Evolutionary conservation across 2,113 vertebrate species (phyloP).

Genomic region (Mustelus asterias): DNA sequence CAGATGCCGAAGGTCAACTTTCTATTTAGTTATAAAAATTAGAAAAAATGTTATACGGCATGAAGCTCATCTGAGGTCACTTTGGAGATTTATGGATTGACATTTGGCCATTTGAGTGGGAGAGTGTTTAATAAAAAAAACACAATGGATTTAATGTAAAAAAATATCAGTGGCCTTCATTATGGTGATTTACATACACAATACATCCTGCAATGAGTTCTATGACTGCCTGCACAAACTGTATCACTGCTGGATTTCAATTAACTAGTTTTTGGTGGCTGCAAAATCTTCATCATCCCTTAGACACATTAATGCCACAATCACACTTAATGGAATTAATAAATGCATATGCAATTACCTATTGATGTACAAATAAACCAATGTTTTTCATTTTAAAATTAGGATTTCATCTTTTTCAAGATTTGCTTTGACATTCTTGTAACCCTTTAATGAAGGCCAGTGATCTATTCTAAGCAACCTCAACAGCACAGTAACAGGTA

Average conservation of each 20-base stretch:
- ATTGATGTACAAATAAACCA: background rate
- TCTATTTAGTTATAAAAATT: conserved; percentile 26
- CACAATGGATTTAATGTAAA: background rate
- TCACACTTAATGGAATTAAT: background rate
- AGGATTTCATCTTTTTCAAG: background rate
- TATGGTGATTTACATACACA: background rate
- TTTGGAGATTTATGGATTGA: conserved; percentile 28
- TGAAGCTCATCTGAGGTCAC: conserved; percentile 27
- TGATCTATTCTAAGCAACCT: conserved; percentile 4
- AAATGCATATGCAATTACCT: background rate
- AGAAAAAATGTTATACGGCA: background rate
- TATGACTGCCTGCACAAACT: background rate
- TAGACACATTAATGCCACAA: background rate
- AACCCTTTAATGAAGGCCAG: conserved; percentile 25
- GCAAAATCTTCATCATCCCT: background rate
- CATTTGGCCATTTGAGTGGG: conserved; percentile 26
- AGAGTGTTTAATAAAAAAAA: background rate
- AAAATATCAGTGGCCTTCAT: conserved; percentile 4
- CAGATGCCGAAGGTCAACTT: background rate
- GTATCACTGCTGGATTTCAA: background rate
- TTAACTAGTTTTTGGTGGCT: background rate
- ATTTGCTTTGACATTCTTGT: background rate
- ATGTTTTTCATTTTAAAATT: background rate
- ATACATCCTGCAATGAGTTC: background rate
- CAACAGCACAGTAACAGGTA: conserved; percentile 7